Conservation (phyloP, 2,888 invertebrate genomes). For the Apodemia mormo region DNA sequence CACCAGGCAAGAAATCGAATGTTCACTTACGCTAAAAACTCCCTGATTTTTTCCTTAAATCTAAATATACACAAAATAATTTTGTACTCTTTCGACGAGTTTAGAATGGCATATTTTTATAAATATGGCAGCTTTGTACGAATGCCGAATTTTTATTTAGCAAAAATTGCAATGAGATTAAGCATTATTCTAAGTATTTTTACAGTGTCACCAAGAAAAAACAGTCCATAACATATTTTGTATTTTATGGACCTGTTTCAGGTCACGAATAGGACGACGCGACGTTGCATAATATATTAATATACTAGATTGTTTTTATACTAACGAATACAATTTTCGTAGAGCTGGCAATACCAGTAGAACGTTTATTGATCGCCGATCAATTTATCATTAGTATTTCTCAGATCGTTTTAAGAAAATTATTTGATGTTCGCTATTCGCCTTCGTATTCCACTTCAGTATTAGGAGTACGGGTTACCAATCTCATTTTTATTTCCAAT, state of each 20-base stretch:
- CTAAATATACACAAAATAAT: conserved; percentile 81
- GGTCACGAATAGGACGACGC: conserved; percentile 42
- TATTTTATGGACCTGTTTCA: conserved; percentile 42
- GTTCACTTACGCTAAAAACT: conserved; percentile 72
- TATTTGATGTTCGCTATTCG: conserved; percentile 1
- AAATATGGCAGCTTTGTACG: conserved; percentile 73
- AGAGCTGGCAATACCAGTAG: conserved; percentile 3
- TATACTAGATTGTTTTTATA: conserved; percentile 20
- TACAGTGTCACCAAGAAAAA: conserved; percentile 18
- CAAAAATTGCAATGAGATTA: conserved; percentile 26
- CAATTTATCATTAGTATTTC: not conserved
- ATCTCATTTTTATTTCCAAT: not conserved
- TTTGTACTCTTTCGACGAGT: conserved; percentile 80
- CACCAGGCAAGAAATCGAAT: conserved; percentile 73
- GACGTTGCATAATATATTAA: conserved; percentile 15
- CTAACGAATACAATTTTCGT: conserved; percentile 15
- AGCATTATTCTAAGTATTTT: conserved; percentile 26
- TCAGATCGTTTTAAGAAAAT: not conserved
- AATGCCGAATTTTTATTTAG: conserved; percentile 43
- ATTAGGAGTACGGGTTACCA: not conserved
- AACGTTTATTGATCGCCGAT: not conserved
- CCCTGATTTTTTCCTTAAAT: conserved; percentile 80
- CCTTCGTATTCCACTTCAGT: not conserved
- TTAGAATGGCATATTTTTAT: conserved; percentile 74
- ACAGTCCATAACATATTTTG: conserved; percentile 26